Evolutionary conservation across 2,113 vertebrate genomes (phyloP).

Genomic region (Octodon degus): DNA sequence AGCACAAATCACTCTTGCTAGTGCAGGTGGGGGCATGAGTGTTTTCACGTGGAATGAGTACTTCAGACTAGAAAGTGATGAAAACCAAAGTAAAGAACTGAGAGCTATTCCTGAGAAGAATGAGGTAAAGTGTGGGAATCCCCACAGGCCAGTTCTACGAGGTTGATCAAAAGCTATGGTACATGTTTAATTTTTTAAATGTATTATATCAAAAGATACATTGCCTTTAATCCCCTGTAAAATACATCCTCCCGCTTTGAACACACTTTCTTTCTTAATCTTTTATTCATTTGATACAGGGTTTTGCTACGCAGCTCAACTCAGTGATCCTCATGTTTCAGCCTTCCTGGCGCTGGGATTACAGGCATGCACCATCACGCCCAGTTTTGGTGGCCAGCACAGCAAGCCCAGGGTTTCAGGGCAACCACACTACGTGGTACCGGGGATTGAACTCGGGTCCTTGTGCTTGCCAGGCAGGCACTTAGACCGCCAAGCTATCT

Average conservation of each 20-base stretch:
- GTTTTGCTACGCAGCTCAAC: too few relatives aligned
- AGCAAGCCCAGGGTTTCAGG: too few relatives aligned
- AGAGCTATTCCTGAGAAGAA: background rate
- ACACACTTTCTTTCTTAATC: background rate
- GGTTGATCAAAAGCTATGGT: background rate
- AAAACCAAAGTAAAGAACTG: background rate
- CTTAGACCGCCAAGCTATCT: too few relatives aligned
- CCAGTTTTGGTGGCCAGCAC: too few relatives aligned
- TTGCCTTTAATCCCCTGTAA: background rate
- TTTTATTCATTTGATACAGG: too few relatives aligned
- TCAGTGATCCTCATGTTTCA: too few relatives aligned
- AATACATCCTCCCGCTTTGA: background rate
- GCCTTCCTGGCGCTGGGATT: too few relatives aligned
- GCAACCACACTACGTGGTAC: too few relatives aligned
- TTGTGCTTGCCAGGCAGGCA: too few relatives aligned
- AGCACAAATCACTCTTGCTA: too few relatives aligned
- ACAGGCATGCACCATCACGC: too few relatives aligned
- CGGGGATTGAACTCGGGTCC: too few relatives aligned
- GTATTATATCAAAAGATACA: background rate
- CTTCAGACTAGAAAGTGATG: background rate
- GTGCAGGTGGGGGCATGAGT: background rate
- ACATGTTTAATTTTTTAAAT: background rate
- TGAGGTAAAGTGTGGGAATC: background rate
- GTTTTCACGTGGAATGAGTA: background rate
- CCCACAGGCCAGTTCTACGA: background rate